These are phyloP conservation scores for Ascaphus truei DNA, from an alignment of 2,113 vertebrate genomes.

Conservation along the genomic window DNA sequence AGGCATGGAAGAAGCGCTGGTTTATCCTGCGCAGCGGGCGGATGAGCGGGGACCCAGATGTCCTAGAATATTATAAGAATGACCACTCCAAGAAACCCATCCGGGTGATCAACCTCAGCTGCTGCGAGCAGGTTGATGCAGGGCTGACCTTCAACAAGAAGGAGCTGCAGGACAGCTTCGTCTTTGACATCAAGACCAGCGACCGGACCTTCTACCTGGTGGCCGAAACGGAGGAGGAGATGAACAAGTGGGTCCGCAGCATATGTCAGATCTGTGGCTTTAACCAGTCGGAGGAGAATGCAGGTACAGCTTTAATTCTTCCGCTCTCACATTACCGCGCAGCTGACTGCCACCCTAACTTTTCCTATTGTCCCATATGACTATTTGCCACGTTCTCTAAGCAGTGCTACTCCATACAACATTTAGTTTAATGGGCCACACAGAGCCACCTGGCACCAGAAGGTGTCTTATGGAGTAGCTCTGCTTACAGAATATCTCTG, in stretches of 20 bases:
- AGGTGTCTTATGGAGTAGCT: no score
- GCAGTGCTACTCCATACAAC: not conserved
- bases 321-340: no score
- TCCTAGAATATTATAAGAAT: conserved; percentile 98
- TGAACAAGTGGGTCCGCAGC: conserved; percentile 97
- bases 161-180: conserved; percentile 95
- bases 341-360: not conserved
- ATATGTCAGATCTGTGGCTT: conserved; percentile 98
- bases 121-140: conserved; percentile 93
- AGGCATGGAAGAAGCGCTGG: conserved; percentile 99
- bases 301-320: conserved; percentile 64
- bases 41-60: conserved; percentile 94
- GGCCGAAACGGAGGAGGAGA: conserved; percentile 93
- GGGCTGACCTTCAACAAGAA: conserved; percentile 97
- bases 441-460: no score
- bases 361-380: no score
- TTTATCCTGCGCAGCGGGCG: conserved; percentile 93
- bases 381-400: not conserved
- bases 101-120: conserved; percentile 91
- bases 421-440: no score
- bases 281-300: conserved; percentile 90
- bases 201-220: conserved; percentile 97
- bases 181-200: conserved; percentile 95
- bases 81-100: conserved; percentile 95
- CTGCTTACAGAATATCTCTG: no score